Conservation (phyloP, 2,797 vertebrate species). For the Mionectes olivaceus region DNA sequence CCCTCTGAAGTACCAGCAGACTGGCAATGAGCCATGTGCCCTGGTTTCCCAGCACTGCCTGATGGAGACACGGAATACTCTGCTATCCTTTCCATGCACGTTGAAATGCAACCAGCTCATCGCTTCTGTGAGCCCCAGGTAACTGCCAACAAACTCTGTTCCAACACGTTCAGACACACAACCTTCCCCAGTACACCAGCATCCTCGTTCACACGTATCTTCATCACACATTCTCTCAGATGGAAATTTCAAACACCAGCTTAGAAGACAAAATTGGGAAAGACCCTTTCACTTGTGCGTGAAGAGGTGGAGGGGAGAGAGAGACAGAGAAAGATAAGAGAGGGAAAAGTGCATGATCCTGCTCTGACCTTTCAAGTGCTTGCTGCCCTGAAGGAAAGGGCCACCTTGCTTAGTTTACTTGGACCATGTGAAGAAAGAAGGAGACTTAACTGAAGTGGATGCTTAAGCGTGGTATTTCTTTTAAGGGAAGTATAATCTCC, state of each 20-base stretch:
- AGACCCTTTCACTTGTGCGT: accelerated
- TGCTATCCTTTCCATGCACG: not conserved
- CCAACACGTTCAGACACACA: not conserved
- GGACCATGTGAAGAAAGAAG: not conserved
- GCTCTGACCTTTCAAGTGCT: not conserved
- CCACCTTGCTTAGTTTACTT: not conserved
- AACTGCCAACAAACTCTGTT: not conserved
- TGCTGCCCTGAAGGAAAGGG: not conserved
- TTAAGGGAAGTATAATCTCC: not conserved
- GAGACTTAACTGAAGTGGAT: not conserved
- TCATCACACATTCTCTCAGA: accelerated
- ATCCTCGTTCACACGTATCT: not conserved
- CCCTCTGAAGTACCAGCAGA: not conserved
- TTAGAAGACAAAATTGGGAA: not conserved
- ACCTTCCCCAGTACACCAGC: not conserved
- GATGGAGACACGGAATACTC: not conserved
- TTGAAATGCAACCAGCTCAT: not conserved
- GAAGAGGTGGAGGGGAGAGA: not conserved
- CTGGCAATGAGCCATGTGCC: accelerated
- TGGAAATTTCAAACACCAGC: not conserved
- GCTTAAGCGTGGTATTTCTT: not conserved
- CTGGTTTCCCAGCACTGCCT: not conserved
- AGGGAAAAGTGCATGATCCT: not conserved
- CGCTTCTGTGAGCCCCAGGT: not conserved
- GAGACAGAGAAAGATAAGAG: not conserved